Conservation (phyloP, 2,888 invertebrate species). For the Orchesellides sinensis region DNA sequence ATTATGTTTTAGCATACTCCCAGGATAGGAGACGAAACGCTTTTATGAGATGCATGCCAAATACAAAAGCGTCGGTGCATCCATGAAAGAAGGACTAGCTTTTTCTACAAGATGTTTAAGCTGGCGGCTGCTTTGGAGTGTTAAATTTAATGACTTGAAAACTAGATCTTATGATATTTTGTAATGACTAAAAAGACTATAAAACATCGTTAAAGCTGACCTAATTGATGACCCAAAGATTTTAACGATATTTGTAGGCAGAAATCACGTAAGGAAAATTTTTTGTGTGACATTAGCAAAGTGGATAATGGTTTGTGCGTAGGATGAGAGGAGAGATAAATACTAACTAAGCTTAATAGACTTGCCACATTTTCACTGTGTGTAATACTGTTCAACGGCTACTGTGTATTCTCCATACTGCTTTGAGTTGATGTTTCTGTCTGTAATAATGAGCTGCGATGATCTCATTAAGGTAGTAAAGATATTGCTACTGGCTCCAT, state of each 20-base stretch:
- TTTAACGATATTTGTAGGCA: constrained; percentile 29
- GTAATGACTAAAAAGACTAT: not conserved
- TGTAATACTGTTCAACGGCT: not conserved
- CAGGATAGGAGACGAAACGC: too few relatives aligned
- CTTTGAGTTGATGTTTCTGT: not conserved
- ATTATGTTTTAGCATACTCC: too few relatives aligned
- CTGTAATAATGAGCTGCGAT: constrained; percentile 46
- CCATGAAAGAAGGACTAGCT: not conserved
- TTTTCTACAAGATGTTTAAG: not conserved
- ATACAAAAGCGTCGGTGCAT: too few relatives aligned
- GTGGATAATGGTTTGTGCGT: not conserved
- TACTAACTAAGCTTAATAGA: not conserved
- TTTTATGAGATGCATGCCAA: too few relatives aligned
- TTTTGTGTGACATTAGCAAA: not conserved
- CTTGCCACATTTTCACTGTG: constrained; percentile 7
- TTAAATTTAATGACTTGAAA: constrained; percentile 18
- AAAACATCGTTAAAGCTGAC: constrained; percentile 38
- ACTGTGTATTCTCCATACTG: not conserved
- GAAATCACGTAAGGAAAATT: not conserved
- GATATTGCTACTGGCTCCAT: constrained; percentile 28
- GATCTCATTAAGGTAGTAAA: constrained; percentile 52
- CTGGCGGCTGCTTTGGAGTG: constrained; percentile 9
- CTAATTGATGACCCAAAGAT: constrained; percentile 53
- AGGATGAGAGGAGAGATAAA: not conserved
- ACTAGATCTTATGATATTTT: constrained; percentile 10